These are phyloP conservation scores for Xylophagus ater DNA, from an alignment of 2,888 invertebrate species.

Conservation along the genomic window DNA sequence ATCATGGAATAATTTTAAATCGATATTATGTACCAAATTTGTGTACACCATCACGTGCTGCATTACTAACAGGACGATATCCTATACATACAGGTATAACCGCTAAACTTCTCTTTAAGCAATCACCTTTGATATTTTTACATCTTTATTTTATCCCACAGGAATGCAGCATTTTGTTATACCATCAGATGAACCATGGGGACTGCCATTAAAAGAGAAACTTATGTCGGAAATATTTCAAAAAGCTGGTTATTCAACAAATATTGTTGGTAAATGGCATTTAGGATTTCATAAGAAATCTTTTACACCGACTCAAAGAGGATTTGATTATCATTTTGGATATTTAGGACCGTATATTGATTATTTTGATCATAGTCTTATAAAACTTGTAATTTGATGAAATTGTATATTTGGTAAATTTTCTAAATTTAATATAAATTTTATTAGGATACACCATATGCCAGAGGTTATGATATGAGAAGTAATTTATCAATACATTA, in stretches of 20 bases:
- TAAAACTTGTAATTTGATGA: conserved; percentile 37
- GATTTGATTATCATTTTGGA: conserved; percentile 74
- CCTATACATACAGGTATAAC: conserved; percentile 70
- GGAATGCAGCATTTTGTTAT: conserved; percentile 65
- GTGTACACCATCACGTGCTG: conserved; percentile 74
- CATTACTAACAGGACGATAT: conserved; percentile 76
- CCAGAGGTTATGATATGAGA: conserved; percentile 42
- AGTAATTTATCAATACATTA: conserved; percentile 44
- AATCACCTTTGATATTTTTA: conserved; percentile 26
- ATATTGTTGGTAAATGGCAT: conserved; percentile 86
- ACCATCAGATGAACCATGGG: conserved; percentile 55
- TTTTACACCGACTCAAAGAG: conserved; percentile 56
- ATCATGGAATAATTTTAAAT: conserved; percentile 73
- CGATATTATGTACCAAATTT: conserved; percentile 69
- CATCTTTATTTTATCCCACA: conserved; percentile 22
- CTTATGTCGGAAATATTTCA: conserved; percentile 56
- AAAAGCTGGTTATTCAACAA: conserved; percentile 66
- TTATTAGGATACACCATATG: conserved; percentile 24
- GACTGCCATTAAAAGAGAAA: conserved; percentile 54
- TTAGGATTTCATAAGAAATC: conserved; percentile 58
- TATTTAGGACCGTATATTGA: conserved; percentile 74
- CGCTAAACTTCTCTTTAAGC: no score
- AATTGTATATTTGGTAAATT: conserved; percentile 8
- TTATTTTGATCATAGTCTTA: conserved; percentile 57
- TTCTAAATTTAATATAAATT: conserved; percentile 14